phyloP scores from a whole-genome alignment of 1,140 invertebrate species.

The Caenorhabditis briggsae region DNA sequence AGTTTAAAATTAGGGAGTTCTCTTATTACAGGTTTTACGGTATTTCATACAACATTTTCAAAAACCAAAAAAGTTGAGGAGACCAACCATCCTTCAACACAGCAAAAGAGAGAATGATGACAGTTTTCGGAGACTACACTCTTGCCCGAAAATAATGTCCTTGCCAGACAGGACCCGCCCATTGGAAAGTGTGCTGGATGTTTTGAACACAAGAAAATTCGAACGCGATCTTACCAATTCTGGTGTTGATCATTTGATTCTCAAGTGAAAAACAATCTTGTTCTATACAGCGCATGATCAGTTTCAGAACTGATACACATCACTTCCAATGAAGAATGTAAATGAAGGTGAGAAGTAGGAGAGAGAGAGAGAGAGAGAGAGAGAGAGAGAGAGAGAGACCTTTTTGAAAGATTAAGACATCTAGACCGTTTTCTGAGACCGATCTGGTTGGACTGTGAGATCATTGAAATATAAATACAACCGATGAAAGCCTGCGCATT shows the following conservation, averaged over 20 bases:
- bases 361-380: background rate
- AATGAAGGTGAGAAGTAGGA: background rate
- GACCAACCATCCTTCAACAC: background rate
- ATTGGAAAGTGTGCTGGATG: constrained; percentile 45
- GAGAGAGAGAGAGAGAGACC: background rate
- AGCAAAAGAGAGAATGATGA: background rate
- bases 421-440: constrained; percentile 9
- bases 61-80: background rate
- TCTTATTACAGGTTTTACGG: too few relatives aligned
- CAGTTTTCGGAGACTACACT: constrained; percentile 25
- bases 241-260: constrained; percentile 29
- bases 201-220: constrained; percentile 31
- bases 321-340: constrained; percentile 11
- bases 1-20: too few relatives aligned
- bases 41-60: too few relatives aligned
- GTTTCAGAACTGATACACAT: constrained; percentile 13
- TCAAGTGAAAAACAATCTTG: constrained; percentile 6
- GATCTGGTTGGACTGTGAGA: background rate
- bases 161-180: background rate
- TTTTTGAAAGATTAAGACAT: background rate
- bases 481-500: background rate
- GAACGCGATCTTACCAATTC: constrained; percentile 44
- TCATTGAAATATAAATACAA: background rate
- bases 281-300: constrained; percentile 16
- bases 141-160: background rate